phyloP scores from a whole-genome alignment of 2,113 vertebrate species.

The Strix uralensis region DNA sequence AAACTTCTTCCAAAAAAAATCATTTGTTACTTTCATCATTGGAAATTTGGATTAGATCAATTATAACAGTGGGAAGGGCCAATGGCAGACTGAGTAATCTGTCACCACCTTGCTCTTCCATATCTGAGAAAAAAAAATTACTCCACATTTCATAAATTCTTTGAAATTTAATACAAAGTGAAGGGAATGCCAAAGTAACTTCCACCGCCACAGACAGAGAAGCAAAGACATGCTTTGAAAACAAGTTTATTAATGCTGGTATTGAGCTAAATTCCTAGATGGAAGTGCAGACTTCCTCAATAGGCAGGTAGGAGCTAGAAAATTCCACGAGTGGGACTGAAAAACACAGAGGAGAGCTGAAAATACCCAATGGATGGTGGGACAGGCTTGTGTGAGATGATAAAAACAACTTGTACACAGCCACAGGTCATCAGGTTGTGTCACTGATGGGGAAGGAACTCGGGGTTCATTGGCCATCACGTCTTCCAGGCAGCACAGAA shows the following conservation, averaged over 20 bases:
- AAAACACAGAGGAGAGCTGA: background rate
- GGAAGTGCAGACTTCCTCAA: background rate
- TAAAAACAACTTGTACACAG: background rate
- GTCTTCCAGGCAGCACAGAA: fast-evolving
- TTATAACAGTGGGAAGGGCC: background rate
- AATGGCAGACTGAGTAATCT: background rate
- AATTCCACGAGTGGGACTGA: background rate
- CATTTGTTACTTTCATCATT: background rate
- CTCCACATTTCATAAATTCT: background rate
- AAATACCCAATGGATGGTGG: background rate
- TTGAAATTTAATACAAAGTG: background rate
- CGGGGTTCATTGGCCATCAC: fast-evolving
- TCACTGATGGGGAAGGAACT: background rate
- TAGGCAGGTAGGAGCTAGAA: background rate
- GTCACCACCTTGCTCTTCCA: background rate
- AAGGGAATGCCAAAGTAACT: background rate
- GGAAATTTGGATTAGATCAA: background rate
- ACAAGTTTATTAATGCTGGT: background rate
- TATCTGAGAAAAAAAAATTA: background rate
- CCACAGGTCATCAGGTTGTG: background rate
- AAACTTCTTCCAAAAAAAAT: background rate
- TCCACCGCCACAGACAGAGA: background rate
- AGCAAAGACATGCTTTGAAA: background rate
- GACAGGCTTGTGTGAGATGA: background rate
- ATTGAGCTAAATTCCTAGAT: background rate